Evolutionary conservation across 2,797 vertebrate species (phyloP).

Genomic region (Anomalospiza imberbis): DNA sequence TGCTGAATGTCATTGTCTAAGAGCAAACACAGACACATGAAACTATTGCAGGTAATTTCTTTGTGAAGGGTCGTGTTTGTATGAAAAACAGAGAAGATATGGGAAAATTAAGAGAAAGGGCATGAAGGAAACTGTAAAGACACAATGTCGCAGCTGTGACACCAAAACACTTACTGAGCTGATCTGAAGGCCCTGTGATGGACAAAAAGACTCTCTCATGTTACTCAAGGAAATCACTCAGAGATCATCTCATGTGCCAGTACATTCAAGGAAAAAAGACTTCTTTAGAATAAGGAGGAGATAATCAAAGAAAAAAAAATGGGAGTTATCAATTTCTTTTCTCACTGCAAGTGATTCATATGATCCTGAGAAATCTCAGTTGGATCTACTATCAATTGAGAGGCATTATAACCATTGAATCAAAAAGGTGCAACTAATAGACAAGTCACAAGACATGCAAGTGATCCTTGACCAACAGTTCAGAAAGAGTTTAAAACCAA

Average conservation of each 20-base stretch:
- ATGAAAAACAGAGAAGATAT: neutral
- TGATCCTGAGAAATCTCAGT: neutral
- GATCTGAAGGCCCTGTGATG: rapidly evolving
- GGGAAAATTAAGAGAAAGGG: neutral
- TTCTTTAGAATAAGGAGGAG: neutral
- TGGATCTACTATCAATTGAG: neutral
- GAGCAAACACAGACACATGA: rapidly evolving
- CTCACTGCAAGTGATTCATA: neutral
- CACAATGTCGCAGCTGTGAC: neutral
- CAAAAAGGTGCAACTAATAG: neutral
- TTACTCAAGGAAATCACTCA: neutral
- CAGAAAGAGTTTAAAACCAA: neutral
- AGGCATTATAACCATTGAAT: neutral
- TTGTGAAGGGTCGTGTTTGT: neutral
- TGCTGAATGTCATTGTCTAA: neutral
- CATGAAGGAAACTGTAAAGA: neutral
- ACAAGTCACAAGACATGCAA: neutral
- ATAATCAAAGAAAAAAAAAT: neutral
- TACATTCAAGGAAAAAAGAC: neutral
- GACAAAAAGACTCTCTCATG: neutral
- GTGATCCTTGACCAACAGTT: rapidly evolving
- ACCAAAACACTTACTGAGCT: neutral
- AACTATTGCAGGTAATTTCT: neutral
- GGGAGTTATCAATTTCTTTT: neutral
- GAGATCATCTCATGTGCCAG: neutral